Percentiles rank a stretch among this genome's conserved stretches.
phyloP scores from a whole-genome alignment of 1,140 invertebrate species.

The Bombyx mandarina region DNA sequence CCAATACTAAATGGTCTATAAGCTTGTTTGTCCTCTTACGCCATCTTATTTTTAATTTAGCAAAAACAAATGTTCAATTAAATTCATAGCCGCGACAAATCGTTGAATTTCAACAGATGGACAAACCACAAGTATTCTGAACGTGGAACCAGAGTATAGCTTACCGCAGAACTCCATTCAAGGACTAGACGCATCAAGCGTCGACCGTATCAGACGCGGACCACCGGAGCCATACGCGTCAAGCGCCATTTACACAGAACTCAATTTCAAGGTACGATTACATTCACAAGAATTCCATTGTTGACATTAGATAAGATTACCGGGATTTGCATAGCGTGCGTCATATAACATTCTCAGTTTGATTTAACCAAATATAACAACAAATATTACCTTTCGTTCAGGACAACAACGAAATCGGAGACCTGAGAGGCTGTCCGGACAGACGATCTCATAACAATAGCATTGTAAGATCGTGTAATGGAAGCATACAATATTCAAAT shows the following conservation, averaged over 20 bases:
- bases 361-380: constrained; percentile 10
- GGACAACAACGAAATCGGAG: constrained; percentile 56
- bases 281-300: constrained; percentile 38
- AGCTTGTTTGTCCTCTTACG: too few species aligned
- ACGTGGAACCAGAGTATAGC: constrained; percentile 59
- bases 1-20: too few species aligned
- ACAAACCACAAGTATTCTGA: constrained; percentile 58
- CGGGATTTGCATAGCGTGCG: constrained; percentile 32
- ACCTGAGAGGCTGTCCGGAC: constrained; percentile 54
- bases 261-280: constrained; percentile 61
- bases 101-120: constrained; percentile 19
- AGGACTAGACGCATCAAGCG: constrained; percentile 54
- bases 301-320: constrained; percentile 45
- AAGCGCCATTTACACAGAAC: constrained; percentile 66
- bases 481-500: constrained; percentile 61
- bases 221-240: constrained; percentile 63
- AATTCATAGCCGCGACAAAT: too few species aligned
- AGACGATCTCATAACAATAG: constrained; percentile 64
- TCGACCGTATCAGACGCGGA: constrained; percentile 52
- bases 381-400: constrained; percentile 30
- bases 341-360: constrained; percentile 21
- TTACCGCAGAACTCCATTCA: constrained; percentile 63
- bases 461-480: constrained; percentile 61
- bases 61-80: too few species aligned
- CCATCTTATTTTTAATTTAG: too few species aligned